Evolutionary conservation across 1,140 invertebrate species (phyloP).

Genomic region (Drosophila melanica): DNA sequence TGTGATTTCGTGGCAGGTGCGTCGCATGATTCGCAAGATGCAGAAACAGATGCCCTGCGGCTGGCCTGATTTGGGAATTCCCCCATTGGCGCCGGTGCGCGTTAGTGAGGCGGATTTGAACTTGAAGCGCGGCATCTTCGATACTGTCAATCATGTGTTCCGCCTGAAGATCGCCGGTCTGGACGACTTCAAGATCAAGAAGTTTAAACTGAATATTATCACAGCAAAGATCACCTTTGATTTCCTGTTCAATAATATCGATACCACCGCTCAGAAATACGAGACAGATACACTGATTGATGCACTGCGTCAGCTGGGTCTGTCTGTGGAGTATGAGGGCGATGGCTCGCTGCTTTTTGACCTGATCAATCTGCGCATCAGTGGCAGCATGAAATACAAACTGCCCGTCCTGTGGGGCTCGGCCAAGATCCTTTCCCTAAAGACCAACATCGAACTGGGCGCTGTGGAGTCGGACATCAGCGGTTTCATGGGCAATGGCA

Average conservation of each 20-base stretch:
- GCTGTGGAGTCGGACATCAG: conserved; percentile 64
- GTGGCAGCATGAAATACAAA: conserved; percentile 72
- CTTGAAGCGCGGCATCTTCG: conserved; percentile 68
- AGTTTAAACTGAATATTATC: conserved; percentile 74
- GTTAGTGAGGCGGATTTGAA: conserved; percentile 58
- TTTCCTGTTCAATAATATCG: conserved; percentile 68
- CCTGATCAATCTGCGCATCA: conserved; percentile 69
- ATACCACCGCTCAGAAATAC: conserved; percentile 69
- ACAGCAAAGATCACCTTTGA: conserved; percentile 71
- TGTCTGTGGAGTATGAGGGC: conserved; percentile 78
- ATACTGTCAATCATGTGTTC: conserved; percentile 75
- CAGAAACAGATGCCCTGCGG: conserved; percentile 80
- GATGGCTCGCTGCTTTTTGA: conserved; percentile 65
- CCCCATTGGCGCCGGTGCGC: conserved; percentile 69
- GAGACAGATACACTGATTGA: conserved; percentile 75
- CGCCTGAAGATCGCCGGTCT: conserved; percentile 72
- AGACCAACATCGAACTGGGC: conserved; percentile 65
- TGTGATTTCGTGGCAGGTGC: conserved; percentile 76
- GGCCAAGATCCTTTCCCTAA: conserved; percentile 72
- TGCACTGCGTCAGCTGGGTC: conserved; percentile 68
- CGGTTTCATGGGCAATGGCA: conserved; percentile 75
- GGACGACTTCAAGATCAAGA: conserved; percentile 70
- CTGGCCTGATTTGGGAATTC: conserved; percentile 70
- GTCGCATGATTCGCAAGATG: conserved; percentile 71
- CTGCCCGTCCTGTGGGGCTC: conserved; percentile 78